Base-by-base conservation (phyloP, 1,140 invertebrate genomes). In the Armadillidium nasatum region DNA sequence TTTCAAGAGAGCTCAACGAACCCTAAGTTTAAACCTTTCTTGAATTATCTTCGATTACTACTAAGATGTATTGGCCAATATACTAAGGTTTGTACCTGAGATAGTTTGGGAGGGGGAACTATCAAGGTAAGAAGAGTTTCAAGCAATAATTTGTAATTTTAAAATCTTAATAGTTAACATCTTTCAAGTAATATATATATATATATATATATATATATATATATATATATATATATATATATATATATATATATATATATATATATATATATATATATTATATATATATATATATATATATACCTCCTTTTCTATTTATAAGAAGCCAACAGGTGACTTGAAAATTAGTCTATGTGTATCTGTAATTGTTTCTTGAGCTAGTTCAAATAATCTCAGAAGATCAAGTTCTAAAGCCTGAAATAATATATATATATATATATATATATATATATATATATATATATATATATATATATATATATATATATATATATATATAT, bases 281-380 rank as follows among this genome's bases (percentile, higher is more conserved):
- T 60, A 60, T 60, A 60, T 60, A 3, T 60, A 60, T 60, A 60
- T 60, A 60, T 60, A 60, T 60, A 33, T 33, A 33, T 33, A 33
- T 84, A 86, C 87, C 88, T 81, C 87, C 88, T 79, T 85, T 83
- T 46, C 88, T 80, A 43, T 85, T 85, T 77, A 87, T 83, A 33
- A 89, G 79, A 69, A 89, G 85, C 95, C 96, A 79, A 97, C 91
- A 45, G 94, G 90, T 79, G 93, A 95, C 84, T 94, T 95, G 83
- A 94, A 92, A 70, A 98, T 90, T 68, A 95, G 87, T 81, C 91
- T 91, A 83, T 93, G 92, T 0, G 93, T 92, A 79, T 96, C 94
- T 84, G 92, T 94, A 23, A 87, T 86, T 73, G 91, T 89, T 81
- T 91, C 93, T 80, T 88, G 89, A 84, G 92, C 91, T 74, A 95